phyloP scores from a whole-genome alignment of 2,888 invertebrate species.

The Drosophila eohydei region DNA sequence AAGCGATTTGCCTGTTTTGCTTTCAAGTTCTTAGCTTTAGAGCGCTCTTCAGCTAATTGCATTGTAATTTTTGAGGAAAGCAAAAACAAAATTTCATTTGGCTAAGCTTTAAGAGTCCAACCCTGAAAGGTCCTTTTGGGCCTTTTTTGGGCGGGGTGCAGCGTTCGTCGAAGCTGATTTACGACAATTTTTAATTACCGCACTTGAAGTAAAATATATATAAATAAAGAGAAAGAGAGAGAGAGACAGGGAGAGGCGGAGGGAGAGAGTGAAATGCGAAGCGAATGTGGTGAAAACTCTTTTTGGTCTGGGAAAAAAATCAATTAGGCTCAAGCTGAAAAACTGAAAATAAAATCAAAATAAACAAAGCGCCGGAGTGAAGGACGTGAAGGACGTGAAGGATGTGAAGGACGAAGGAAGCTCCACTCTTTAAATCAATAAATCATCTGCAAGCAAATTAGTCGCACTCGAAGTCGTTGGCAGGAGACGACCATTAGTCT shows the following conservation, averaged over 20 bases:
- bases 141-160: constrained; percentile 17
- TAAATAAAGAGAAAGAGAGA: background rate
- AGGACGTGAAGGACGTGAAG: background rate
- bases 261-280: constrained; percentile 6
- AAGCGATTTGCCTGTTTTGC: background rate
- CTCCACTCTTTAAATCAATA: constrained; percentile 74
- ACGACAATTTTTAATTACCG: constrained; percentile 67
- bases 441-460: constrained; percentile 81
- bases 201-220: constrained; percentile 36
- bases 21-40: background rate
- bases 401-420: background rate
- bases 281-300: constrained; percentile 54
- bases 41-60: constrained; percentile 13
- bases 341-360: constrained; percentile 62
- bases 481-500: constrained; percentile 68
- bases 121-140: too few species aligned
- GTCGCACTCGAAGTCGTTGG: constrained; percentile 50
- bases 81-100: constrained; percentile 23
- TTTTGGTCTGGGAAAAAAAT: constrained; percentile 62
- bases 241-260: background rate
- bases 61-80: constrained; percentile 3
- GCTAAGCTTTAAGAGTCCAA: constrained; percentile 19
- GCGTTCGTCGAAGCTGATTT: constrained; percentile 48
- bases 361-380: constrained; percentile 59
- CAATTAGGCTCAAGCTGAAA: constrained; percentile 61